Evolutionary conservation across 2,113 vertebrate species (phyloP).

Genomic region (Sphaerodactylus townsendi): DNA sequence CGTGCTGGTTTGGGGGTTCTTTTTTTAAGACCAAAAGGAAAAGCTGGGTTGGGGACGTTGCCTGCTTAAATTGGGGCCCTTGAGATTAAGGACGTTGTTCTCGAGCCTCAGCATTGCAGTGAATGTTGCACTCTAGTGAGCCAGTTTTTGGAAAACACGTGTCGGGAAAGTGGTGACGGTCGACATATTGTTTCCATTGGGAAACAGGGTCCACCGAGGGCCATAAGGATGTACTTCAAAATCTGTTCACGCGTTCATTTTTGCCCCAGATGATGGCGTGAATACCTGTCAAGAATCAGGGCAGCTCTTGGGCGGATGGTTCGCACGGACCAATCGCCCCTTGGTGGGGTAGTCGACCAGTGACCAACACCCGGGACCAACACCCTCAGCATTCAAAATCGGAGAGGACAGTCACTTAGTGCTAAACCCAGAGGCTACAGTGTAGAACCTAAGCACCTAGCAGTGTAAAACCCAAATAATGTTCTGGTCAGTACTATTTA

Average conservation of each 20-base stretch:
- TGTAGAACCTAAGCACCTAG: too few species aligned
- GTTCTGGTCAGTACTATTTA: too few species aligned
- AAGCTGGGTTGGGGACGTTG: too few species aligned
- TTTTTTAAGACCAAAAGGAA: too few species aligned
- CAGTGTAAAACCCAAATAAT: background rate
- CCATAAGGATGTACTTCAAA: too few species aligned
- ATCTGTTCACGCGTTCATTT: background rate
- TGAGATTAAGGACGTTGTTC: background rate
- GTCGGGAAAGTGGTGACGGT: background rate
- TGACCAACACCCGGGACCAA: background rate
- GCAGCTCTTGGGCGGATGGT: background rate
- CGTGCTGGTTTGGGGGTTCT: too few species aligned
- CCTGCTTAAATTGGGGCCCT: background rate
- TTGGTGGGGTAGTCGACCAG: background rate
- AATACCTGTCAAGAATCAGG: background rate
- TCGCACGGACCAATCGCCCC: background rate
- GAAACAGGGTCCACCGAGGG: background rate
- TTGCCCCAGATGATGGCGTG: background rate
- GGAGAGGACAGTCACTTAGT: background rate
- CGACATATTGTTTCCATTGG: too few species aligned
- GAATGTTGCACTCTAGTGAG: too few species aligned
- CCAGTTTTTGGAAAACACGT: background rate
- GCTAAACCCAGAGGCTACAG: background rate
- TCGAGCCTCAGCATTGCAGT: background rate
- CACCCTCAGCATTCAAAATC: background rate